Evolutionary conservation across 2,113 vertebrate species (phyloP), one percentile per base, ranked within the genome.

Genomic region (Pachypanchax playfairii): DNA sequence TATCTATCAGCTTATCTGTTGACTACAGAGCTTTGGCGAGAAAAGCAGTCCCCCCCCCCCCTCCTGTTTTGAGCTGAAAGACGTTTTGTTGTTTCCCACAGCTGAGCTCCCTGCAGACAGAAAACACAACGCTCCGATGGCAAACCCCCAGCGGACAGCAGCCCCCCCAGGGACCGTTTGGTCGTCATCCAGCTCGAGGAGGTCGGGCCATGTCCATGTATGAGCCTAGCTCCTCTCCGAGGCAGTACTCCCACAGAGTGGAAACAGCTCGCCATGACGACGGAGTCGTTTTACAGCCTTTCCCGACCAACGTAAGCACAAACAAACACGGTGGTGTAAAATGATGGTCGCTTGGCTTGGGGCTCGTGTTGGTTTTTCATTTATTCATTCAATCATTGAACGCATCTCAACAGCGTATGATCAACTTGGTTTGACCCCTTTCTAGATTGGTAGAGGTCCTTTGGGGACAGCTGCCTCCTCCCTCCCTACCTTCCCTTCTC

Each of bases 121-220:
- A 98, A 83, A 98, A 99, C 80, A 93, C 92, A 77, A 93, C 70
- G 69, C 94, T 99, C 87, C 94, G 93, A 87, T 96, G 96, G 93
- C 96, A 96, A 91, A 84, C 90, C 74, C 93, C 93, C 79, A 83
- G 84, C 59, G 93, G 91, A 70, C 90, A 93, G 59, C 94, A 93
- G 1, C 93, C 94, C 73, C 71, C 85, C 39, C 90, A 88, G 65
- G 95, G 95, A 73, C 91, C 93, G 54, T 81, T 86, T 62, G 91
- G 94, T 57, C 93, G 95, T 58, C 94, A 94, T 0, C 92, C 93
- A 13, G 89, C 91, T 26, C 93, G 96, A 5, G 94, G 95, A 79
- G 95, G 96, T 83, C 94, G 97, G 15, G 94, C 96, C 83, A 96
- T 98, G 93, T 99, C 97, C 63, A 99, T 99, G 97, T 99, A 99